Percentiles rank a stretch among this genome's conserved stretches.
These are phyloP conservation scores for Thecocarcelia acutangulata DNA, from an alignment of 2,888 invertebrate species.

Conservation along the genomic window DNA sequence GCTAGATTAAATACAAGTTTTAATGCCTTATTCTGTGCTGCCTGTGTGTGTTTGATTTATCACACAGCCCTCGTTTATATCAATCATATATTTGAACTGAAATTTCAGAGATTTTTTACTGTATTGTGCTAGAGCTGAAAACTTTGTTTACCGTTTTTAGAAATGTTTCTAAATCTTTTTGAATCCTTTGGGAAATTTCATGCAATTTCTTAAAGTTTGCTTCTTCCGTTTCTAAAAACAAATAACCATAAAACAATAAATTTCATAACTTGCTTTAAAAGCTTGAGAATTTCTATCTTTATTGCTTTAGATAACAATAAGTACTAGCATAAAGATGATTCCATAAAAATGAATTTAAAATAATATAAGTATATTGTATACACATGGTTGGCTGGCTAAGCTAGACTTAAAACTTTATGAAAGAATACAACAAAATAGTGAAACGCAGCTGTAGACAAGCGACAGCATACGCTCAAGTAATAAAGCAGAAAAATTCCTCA, in stretches of 20 bases:
- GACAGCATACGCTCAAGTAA: conserved; percentile 18
- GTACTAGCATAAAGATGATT: conserved; percentile 24
- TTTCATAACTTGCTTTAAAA: conserved; percentile 35
- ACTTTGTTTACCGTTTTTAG: background rate
- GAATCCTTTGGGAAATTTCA: conserved; percentile 25
- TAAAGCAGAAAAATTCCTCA: background rate
- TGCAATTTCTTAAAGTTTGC: background rate
- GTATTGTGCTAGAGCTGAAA: background rate
- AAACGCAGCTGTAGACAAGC: conserved; percentile 13
- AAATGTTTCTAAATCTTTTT: background rate
- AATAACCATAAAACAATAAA: conserved; percentile 41
- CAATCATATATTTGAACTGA: too few species aligned
- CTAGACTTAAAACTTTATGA: conserved; percentile 15
- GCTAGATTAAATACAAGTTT: too few species aligned
- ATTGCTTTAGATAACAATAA: conserved; percentile 30
- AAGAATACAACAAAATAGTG: conserved; percentile 19
- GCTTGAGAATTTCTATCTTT: conserved; percentile 54
- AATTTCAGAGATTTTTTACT: too few species aligned
- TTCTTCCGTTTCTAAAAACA: background rate
- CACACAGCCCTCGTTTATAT: too few species aligned
- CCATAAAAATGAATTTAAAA: background rate
- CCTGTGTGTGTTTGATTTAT: too few species aligned
- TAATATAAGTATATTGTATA: conserved; percentile 33
- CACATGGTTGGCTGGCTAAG: conserved; percentile 54
- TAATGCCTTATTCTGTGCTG: too few species aligned